Conservation (phyloP, 2,888 invertebrate species). For the Epistrophe eligans region DNA sequence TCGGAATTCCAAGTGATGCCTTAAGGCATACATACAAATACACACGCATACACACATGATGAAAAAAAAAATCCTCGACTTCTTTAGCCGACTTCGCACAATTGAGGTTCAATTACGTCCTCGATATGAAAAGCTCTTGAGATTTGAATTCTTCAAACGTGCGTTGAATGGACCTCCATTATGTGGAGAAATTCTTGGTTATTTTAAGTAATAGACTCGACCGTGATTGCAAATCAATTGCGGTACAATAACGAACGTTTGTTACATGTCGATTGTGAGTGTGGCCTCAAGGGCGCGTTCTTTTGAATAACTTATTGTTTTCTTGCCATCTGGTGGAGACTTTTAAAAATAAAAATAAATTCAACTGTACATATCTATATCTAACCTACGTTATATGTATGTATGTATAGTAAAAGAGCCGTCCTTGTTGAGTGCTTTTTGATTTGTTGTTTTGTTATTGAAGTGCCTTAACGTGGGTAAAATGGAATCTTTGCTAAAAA, state of each 20-base stretch:
- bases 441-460: slow-evolving; percentile 14
- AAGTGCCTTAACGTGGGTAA: slow-evolving; percentile 18
- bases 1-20: slow-evolving; percentile 14
- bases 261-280: slow-evolving; percentile 39
- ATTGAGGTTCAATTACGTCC: slow-evolving; percentile 71
- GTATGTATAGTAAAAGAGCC: neutral
- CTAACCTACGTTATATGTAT: neutral
- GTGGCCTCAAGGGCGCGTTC: slow-evolving; percentile 29
- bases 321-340: slow-evolving; percentile 11
- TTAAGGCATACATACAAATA: slow-evolving; percentile 3
- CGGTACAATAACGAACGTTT: slow-evolving; percentile 38
- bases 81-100: slow-evolving; percentile 72
- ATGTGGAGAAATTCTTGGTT: slow-evolving; percentile 24
- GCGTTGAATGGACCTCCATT: slow-evolving; percentile 27
- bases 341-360: slow-evolving; percentile 10
- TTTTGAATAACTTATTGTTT: slow-evolving; percentile 23
- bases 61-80: slow-evolving; percentile 40
- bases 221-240: slow-evolving; percentile 57
- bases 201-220: slow-evolving; percentile 16
- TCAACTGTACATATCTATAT: neutral
- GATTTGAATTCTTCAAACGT: slow-evolving; percentile 44
- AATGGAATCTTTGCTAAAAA: neutral
- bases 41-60: neutral
- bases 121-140: slow-evolving; percentile 57
- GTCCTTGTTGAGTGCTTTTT: slow-evolving; percentile 15